These are phyloP conservation scores for Hepsetus odoe DNA, from an alignment of 2,113 vertebrate genomes.

Conservation along the genomic window DNA sequence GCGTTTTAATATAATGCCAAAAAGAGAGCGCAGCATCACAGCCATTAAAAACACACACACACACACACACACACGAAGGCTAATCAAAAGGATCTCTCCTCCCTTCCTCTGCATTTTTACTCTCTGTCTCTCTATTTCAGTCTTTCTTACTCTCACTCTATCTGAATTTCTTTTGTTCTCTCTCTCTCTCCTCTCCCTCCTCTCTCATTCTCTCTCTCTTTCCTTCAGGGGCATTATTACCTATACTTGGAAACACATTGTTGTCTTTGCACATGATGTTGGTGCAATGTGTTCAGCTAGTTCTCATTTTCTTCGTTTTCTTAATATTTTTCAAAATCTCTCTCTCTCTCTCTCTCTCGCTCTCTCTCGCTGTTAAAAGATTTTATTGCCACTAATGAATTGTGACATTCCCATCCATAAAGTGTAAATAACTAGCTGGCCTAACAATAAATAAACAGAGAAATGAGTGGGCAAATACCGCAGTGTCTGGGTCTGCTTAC, in stretches of 20 bases:
- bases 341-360: constrained; percentile 19
- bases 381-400: constrained; percentile 61
- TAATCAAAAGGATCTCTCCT: too few species aligned
- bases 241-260: too few species aligned
- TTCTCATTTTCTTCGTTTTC: constrained; percentile 33
- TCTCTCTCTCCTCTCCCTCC: not conserved
- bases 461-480: constrained; percentile 63
- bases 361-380: constrained; percentile 41
- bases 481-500: constrained; percentile 61
- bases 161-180: constrained; percentile 21
- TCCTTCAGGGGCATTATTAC: too few species aligned
- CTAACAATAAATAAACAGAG: constrained; percentile 67
- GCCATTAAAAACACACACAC: constrained; percentile 68
- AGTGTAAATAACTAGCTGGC: constrained; percentile 64
- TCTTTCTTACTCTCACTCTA: not conserved
- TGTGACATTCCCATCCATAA: constrained; percentile 63
- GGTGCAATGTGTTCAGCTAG: not conserved
- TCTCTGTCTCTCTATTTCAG: constrained; percentile 24
- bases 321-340: not conserved
- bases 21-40: constrained; percentile 59
- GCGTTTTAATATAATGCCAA: constrained; percentile 69
- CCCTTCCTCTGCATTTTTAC: not conserved
- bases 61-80: constrained; percentile 55
- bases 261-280: not conserved
- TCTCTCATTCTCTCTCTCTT: too few species aligned